These are phyloP conservation scores for Luperina nickerlii DNA, from an alignment of 2,888 invertebrate species.

Conservation along the genomic window DNA sequence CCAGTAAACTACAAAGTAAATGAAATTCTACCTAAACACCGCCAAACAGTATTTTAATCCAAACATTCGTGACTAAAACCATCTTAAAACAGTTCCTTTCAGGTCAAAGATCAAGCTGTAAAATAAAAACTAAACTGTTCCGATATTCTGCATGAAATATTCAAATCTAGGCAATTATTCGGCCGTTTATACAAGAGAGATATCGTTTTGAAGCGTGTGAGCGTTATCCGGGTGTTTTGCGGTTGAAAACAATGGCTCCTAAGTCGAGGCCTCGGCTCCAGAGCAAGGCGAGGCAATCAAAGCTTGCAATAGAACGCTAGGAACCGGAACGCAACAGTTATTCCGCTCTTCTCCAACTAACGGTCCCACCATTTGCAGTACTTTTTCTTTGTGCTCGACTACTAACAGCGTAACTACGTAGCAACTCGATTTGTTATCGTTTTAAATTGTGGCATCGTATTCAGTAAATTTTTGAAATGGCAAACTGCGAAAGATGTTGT, in stretches of 20 bases:
- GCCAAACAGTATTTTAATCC: constrained; percentile 12
- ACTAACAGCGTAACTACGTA: constrained; percentile 65
- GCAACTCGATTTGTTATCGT: constrained; percentile 49
- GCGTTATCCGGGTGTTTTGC: constrained; percentile 47
- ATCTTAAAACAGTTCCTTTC: constrained; percentile 24
- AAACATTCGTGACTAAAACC: constrained; percentile 45
- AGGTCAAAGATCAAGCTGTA: constrained; percentile 49
- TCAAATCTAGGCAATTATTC: constrained; percentile 56
- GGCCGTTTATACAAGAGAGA: constrained; percentile 32
- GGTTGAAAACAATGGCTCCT: constrained; percentile 64
- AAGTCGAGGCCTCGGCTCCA: constrained; percentile 51
- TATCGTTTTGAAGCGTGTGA: constrained; percentile 51
- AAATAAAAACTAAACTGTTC: constrained; percentile 37
- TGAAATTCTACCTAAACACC: constrained; percentile 19
- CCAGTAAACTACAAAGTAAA: constrained; percentile 18
- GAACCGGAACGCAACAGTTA: constrained; percentile 87
- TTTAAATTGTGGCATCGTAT: constrained; percentile 5
- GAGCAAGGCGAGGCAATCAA: constrained; percentile 68
- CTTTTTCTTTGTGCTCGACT: constrained; percentile 84
- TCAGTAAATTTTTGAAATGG: neutral
- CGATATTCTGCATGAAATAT: constrained; percentile 47
- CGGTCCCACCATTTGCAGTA: constrained; percentile 83
- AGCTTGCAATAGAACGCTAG: constrained; percentile 71
- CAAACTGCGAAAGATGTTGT: neutral
- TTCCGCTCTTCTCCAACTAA: constrained; percentile 80